Evolutionary conservation across 2,888 invertebrate species (phyloP), one percentile per base, ranked within the genome.

Genomic region (Pyrochroa serraticornis): DNA sequence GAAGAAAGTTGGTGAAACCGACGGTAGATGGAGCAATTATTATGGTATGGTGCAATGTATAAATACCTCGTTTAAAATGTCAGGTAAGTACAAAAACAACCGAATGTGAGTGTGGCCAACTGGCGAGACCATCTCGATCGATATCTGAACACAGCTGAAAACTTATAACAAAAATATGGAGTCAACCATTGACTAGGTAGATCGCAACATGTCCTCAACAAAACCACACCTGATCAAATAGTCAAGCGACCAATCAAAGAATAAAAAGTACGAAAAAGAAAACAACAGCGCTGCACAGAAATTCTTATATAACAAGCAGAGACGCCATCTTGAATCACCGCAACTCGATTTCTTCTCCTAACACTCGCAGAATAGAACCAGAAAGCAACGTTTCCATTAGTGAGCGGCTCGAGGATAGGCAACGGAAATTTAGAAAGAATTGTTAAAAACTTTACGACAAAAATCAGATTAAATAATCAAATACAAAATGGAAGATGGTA

Each of bases 61-160:
- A 70, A 70, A 70, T 70, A 70, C 70, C 70, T 70, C 70, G 61
- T 65, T 60, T 52, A 60, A 66, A 66, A 66, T 66, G 64, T 64
- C 68, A 64, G 65, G 66, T 68, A 64, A 62, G 63, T 45, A 64
- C 60, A 68, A 64, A 63, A 68, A 68, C 63, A 66, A 68, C 60
- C 66, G 66, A 65, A 61, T 65, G 64, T 63, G 66, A 63, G 64
- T 65, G 63, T 58, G 66, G 65, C 65, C 69, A 67, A 58, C 62
- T 68, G 66, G 66, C 36, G 58, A 53, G 42, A 53, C 58, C 56
- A 55, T 55, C 51, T 62, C 49, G 43, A 58, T 44, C 55, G 39
- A 46, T 42, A 53, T 35, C 50, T 52, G 46, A 32, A 52, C 62
- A 66, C 65, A 65, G 70, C 69, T 70, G 69, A 71, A 71, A 70